phyloP scores from a whole-genome alignment of 2,113 vertebrate species.

The Odocoileus hemionus region DNA sequence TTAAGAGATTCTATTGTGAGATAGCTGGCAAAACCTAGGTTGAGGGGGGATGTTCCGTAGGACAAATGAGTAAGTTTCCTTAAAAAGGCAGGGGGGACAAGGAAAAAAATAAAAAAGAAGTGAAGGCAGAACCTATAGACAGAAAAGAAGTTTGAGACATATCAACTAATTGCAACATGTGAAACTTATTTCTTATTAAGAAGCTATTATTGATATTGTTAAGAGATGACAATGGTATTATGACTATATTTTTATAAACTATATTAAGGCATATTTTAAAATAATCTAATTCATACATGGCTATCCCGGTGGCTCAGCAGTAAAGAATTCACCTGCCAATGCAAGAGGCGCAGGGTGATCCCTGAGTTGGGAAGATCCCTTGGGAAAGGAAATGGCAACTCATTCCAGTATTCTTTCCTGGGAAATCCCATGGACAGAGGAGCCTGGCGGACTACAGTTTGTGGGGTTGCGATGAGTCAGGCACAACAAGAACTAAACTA shows the following conservation, averaged over 20 bases:
- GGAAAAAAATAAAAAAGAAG: background rate
- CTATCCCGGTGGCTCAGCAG: background rate
- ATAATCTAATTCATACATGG: background rate
- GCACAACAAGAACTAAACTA: background rate
- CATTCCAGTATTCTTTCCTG: background rate
- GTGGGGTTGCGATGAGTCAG: background rate
- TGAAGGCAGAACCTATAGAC: background rate
- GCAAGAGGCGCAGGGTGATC: background rate
- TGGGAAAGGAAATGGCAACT: background rate
- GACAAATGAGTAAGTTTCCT: background rate
- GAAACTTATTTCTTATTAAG: background rate
- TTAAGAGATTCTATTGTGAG: background rate
- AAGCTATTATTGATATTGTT: background rate
- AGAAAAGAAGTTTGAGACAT: background rate
- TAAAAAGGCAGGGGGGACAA: background rate
- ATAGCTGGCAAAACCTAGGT: background rate
- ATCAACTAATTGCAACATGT: background rate
- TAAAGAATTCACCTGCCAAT: background rate
- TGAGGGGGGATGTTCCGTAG: background rate
- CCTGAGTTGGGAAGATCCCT: background rate
- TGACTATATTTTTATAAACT: background rate
- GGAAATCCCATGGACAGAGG: background rate
- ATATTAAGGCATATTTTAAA: background rate
- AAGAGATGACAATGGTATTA: background rate
- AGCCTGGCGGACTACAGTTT: background rate